Evolutionary conservation across 2,113 vertebrate species (phyloP), one percentile per base, ranked within the genome.

Genomic region (Aix galericulata): DNA sequence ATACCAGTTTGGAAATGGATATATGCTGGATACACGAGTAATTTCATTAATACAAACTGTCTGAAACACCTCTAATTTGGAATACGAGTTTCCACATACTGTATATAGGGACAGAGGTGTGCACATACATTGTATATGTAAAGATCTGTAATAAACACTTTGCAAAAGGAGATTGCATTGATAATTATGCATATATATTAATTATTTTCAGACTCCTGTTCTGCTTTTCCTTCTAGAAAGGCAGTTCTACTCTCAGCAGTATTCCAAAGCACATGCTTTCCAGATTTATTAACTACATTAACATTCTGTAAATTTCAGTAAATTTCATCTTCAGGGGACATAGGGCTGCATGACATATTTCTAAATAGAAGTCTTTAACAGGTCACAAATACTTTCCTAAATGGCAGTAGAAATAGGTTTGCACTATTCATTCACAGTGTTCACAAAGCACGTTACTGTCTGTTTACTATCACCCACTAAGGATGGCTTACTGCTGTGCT

Each of bases 71-170:
- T 96, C 91, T 88, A 86, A 76, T 89, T 94, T 74, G 77, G 76
- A 95, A 95, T 92, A 68, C 92, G 59, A 93, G 84, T 66, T 48
- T 97, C 89, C 86, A 80, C 88, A 2, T 62, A 82, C 29, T 94
- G 86, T 93, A 86, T 89, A 83, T 77, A 87, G 76, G 83, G 84
- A 63, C 73, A 17, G 64, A 83, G 90, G 58, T 89, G 64, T 95
- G 64, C 95, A 60, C n/a, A 36, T 91, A 53, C 46, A 29, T 56
- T 96, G 63, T 95, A 21, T 92, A 26, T 96, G 29, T 91, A 72
- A 95, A 88, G 71, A 94, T 82, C 87, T 93, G 55, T 91, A 95
- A 95, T 97, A 97, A 97, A 95, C 53, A 12, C 72, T 96, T 88
- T 94, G 59, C 80, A 82, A 96, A 97, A 97, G 88, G 81, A 88